These are phyloP conservation scores for Drosophila mettleri DNA, from an alignment of 2,888 invertebrate genomes.

Conservation along the genomic window DNA sequence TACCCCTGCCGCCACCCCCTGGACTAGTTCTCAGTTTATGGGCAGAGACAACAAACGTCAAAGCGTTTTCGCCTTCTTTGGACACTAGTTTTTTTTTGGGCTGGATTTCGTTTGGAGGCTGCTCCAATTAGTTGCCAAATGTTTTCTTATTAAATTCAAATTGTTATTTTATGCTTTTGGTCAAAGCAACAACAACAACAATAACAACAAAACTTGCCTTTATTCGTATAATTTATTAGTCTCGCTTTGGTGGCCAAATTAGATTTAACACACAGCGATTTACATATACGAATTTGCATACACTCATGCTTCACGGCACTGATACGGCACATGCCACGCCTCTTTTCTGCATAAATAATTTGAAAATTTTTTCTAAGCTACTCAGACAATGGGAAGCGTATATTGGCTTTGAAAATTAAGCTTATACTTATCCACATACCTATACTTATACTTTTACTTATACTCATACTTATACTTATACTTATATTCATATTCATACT, in stretches of 20 bases:
- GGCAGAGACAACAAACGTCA: constrained; percentile 54
- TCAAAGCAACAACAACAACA: constrained; percentile 33
- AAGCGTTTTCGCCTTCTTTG: constrained; percentile 64
- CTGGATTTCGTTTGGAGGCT: constrained; percentile 40
- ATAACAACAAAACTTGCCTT: constrained; percentile 27
- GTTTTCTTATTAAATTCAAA: constrained; percentile 60
- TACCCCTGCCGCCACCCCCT: constrained; percentile 10
- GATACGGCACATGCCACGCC: constrained; percentile 6
- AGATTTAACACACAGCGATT: constrained; percentile 27
- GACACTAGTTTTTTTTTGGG: constrained; percentile 23
- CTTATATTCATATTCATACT: neutral
- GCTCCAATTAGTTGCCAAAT: constrained; percentile 74
- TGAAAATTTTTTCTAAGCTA: constrained; percentile 14
- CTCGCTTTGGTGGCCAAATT: constrained; percentile 35
- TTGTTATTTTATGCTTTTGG: constrained; percentile 66
- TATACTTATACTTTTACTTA: neutral
- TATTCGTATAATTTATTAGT: constrained; percentile 50
- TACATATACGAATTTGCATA: constrained; percentile 25
- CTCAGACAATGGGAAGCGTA: neutral
- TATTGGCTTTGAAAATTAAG: constrained; percentile 4
- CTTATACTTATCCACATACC: no score
- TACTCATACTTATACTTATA: neutral
- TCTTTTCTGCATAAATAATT: constrained; percentile 17
- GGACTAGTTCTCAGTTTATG: constrained; percentile 54
- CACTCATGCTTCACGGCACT: neutral